Evolutionary conservation across 2,113 vertebrate genomes (phyloP).

Genomic region (Nyctibius bracteatus): DNA sequence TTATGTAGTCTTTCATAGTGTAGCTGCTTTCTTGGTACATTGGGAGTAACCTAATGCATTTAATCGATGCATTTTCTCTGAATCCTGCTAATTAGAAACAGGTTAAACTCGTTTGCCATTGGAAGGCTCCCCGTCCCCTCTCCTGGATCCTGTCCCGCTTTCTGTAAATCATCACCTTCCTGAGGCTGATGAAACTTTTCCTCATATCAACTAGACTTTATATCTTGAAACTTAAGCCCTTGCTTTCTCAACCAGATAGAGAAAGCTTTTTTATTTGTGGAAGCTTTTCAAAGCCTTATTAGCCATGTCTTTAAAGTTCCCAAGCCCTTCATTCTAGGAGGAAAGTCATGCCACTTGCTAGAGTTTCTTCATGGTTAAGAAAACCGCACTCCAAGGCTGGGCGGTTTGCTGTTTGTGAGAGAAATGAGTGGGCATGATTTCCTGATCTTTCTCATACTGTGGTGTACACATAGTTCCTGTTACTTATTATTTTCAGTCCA

Average conservation of each 20-base stretch:
- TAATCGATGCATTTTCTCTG: background rate
- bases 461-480: background rate
- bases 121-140: background rate
- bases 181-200: constrained; percentile 22
- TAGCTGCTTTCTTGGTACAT: background rate
- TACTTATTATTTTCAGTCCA: constrained; percentile 21
- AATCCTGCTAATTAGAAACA: constrained; percentile 33
- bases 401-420: background rate
- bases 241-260: constrained; percentile 20
- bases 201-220: background rate
- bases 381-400: background rate
- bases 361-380: background rate
- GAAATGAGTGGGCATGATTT: background rate
- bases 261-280: background rate
- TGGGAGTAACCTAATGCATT: background rate
- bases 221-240: constrained; percentile 17
- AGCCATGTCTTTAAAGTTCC: background rate
- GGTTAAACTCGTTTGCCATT: constrained; percentile 57
- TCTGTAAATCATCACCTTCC: constrained; percentile 67
- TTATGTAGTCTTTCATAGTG: background rate
- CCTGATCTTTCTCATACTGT: background rate
- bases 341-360: background rate
- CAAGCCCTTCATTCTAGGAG: background rate
- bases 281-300: background rate
- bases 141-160: constrained; percentile 30